Percentiles rank a stretch among this genome's conserved stretches.
Evolutionary conservation across 2,113 vertebrate genomes (phyloP).

Genomic region (Nannobrachium achirus): DNA sequence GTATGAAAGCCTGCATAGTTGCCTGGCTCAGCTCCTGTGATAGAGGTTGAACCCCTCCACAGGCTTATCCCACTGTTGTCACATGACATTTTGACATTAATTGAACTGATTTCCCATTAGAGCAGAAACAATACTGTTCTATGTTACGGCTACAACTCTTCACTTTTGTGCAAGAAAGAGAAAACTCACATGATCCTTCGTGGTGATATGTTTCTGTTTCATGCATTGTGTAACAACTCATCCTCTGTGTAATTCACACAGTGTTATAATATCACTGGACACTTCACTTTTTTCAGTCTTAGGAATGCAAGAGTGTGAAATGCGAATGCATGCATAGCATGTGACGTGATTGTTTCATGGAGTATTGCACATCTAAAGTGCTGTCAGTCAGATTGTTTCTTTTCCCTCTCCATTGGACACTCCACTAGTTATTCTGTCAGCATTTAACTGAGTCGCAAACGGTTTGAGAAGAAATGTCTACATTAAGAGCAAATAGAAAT

Average conservation of each 20-base stretch:
- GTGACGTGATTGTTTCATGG: background rate
- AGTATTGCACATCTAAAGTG: background rate
- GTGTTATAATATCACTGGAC: background rate
- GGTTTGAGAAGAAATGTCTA: background rate
- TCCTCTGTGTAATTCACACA: background rate
- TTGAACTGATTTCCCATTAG: no score
- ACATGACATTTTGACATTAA: no score
- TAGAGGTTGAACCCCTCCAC: no score
- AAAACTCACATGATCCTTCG: background rate
- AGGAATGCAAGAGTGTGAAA: background rate
- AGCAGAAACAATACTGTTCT: no score
- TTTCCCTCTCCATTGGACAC: background rate
- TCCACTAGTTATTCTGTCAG: slow-evolving; percentile 9
- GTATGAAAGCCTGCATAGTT: no score
- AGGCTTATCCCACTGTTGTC: no score
- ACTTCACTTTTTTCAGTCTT: slow-evolving; percentile 34
- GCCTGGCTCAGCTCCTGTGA: no score
- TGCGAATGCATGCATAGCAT: background rate
- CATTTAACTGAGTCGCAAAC: background rate
- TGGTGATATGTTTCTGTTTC: background rate
- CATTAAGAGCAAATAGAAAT: background rate
- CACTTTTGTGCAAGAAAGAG: no score
- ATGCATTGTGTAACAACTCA: slow-evolving; percentile 27
- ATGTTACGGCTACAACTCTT: no score
- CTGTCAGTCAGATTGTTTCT: background rate